These are phyloP conservation scores for Drosophila baimaii DNA, from an alignment of 1,140 invertebrate species.

Conservation along the genomic window DNA sequence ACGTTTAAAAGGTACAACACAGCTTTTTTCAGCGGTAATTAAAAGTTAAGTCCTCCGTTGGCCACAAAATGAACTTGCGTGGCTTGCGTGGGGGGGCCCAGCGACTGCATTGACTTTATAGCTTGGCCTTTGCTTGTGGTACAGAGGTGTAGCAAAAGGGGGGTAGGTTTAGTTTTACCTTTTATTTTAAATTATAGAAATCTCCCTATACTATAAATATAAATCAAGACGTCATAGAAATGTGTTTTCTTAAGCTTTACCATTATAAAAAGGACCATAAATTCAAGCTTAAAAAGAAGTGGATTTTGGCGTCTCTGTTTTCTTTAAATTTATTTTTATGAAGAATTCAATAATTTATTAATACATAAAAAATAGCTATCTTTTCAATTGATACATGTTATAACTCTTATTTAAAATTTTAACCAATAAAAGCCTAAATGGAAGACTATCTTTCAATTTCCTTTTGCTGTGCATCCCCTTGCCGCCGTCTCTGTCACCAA, in stretches of 20 bases:
- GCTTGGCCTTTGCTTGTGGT: not conserved
- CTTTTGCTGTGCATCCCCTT: not conserved
- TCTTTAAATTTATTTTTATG: not conserved
- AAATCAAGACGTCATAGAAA: not conserved
- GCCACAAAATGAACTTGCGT: constrained; percentile 28
- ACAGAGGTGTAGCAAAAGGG: not conserved
- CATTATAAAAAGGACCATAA: no score
- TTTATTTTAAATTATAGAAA: not conserved
- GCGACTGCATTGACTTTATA: constrained; percentile 28
- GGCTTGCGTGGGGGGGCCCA: constrained; percentile 24
- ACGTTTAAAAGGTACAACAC: not conserved
- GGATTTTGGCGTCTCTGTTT: no score
- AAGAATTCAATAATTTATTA: not conserved
- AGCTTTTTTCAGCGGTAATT: constrained; percentile 18
- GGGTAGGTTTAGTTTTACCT: not conserved
- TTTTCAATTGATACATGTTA: not conserved
- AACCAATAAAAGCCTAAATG: no score
- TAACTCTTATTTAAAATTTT: not conserved
- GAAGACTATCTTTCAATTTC: no score
- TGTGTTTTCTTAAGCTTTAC: no score
- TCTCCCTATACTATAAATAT: not conserved
- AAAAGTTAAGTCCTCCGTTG: constrained; percentile 28
- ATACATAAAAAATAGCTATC: not conserved
- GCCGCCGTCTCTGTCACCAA: constrained; percentile 9
- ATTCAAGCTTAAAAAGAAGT: no score